Percentiles rank a stretch among this genome's conserved stretches.
Evolutionary conservation across 1,140 invertebrate genomes (phyloP).

Genomic region (Ostrea denselamellosa): DNA sequence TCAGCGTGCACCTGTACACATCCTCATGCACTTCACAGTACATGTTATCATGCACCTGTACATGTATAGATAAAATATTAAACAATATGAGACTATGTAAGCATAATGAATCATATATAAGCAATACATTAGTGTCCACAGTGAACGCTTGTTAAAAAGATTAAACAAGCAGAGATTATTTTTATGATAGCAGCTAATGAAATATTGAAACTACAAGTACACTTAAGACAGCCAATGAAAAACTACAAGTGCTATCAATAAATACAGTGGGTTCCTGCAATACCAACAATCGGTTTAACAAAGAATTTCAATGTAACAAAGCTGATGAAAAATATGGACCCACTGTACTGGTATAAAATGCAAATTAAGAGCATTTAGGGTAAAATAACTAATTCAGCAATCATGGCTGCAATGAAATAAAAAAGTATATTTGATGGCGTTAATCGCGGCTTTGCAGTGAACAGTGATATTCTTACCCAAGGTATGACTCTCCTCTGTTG

Average conservation of each 20-base stretch:
- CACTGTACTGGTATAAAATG: neutral
- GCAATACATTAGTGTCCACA: no score
- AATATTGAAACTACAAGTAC: no score
- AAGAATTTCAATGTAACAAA: neutral
- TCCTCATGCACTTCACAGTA: no score
- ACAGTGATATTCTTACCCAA: neutral
- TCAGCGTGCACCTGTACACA: no score
- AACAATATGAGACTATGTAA: no score
- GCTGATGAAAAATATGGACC: neutral
- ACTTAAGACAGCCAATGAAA: neutral
- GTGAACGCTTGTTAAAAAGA: no score
- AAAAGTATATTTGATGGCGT: neutral
- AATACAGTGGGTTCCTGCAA: neutral
- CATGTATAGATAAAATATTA: no score
- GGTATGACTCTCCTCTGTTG: neutral
- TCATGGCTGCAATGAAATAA: neutral
- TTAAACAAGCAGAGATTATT: no score
- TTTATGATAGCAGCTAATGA: no score
- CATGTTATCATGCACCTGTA: no score
- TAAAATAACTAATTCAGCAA: neutral
- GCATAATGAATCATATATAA: no score
- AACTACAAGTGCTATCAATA: neutral
- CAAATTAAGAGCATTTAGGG: neutral
- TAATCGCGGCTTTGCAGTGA: neutral
- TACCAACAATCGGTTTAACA: neutral